Base-by-base conservation (phyloP, 2,888 invertebrate genomes). In the Margaritifera margaritifera region DNA sequence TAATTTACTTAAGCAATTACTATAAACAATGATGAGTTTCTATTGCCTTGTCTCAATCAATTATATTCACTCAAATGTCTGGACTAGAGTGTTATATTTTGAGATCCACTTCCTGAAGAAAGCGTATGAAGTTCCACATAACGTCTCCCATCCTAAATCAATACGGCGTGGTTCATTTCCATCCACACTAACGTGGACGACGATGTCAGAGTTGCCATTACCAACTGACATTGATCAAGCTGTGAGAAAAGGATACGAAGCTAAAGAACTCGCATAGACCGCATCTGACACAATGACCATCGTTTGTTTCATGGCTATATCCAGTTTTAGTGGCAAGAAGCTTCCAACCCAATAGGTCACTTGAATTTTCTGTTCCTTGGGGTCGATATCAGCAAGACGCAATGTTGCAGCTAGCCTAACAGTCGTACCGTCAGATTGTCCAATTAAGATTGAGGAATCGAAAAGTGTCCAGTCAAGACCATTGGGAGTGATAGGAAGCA, bases 391-490 rank as follows among this genome's bases (percentile, higher is more conserved):
- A 24, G 81, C 68, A 54, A 72, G 69, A 19, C 57, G 31, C 27
- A 84, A 78, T 20, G 78, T 68, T 11, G 84, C 79, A 19, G 58
- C 64, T 15, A 82, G 82, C 27, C 81, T 64, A 11, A 55, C 56
- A 5, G 62, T 59, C 0, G 11, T 20, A 0, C 78, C 78, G 60
- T 81, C 70, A 4, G 76, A 72, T 51, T 78, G 74, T 8, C 84
- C 84, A 19, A 84, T 68, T 19, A 84, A 63, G 8, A 84, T 69
- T 0, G 84, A 82, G 8, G 84, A 81, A 20, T 82, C 84, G 61
- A 84, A 84, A 2, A 81, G 82, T 66, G 82, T 80, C 82, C 81
- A 82, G 66, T 84, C 82, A 27, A 82, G 57, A 18, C 81, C 81
- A n/a, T 77, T 77, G 20, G 82, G 84, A 6, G 80, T 79, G 18